Base-by-base conservation (phyloP, 2,888 invertebrate species). In the Xanthia togata region DNA sequence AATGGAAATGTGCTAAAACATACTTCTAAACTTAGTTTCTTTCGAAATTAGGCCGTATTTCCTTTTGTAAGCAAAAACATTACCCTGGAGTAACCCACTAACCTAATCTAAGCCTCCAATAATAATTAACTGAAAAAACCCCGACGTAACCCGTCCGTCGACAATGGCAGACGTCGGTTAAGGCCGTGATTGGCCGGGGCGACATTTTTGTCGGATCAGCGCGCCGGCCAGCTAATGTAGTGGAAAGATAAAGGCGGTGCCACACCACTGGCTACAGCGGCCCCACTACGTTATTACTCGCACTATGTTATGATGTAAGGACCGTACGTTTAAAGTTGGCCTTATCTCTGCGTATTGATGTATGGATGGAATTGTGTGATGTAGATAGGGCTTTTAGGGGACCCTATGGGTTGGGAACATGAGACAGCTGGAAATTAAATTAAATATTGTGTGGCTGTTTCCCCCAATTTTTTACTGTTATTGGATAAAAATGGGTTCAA, bases 121-220 rank as follows among this genome's bases (percentile, higher is more conserved):
- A 81, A 87, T 87, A 86, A 86, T 86, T 86, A 86, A 87, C 85
- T 76, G 73, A 83, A 83, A 84, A 81, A 76, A 73, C 5, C 73
- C 65, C 50, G 31, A 70, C 73, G 71, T 75, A 72, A 87, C 81
- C 76, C 86, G 79, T 82, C 73, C 75, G 63, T 82, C 73, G 77
- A 83, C 84, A 87, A 84, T 87, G 76, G 81, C 81, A 81, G 85
- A 82, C 83, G 86, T 82, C 78, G 83, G 82, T 80, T 81, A 81
- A 80, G 79, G 77, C 77, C 65, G 77, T 82, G 87, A 87, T 87
- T 84, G 87, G 88, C 81, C 82, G 78, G 76, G 70, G 75, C 87
- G 78, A 82, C 85, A 87, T 87, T 87, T 87, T 88, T 89, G 89
- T 86, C 87, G 88, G 84, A 85, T 90, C 90, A 90, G 90, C 89